Percentiles rank a stretch among this genome's conserved stretches.
phyloP scores from a whole-genome alignment of 2,888 invertebrate genomes.

The Zonitis immaculata region DNA sequence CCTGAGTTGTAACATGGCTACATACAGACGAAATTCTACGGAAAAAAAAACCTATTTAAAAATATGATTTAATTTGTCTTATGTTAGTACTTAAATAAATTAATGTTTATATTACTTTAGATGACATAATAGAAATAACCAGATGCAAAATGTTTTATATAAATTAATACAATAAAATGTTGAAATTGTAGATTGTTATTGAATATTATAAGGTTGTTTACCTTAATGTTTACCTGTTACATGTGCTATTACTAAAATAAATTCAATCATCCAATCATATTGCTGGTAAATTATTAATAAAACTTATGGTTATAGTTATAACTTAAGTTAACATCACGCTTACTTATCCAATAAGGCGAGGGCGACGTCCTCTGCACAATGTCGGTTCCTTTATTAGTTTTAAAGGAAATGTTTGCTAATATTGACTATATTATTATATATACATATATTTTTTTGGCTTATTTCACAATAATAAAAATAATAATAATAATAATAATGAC shows the following conservation, averaged over 20 bases:
- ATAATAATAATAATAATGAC: neutral
- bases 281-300: slow-evolving; percentile 7
- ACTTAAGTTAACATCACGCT: slow-evolving; percentile 8
- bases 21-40: slow-evolving; percentile 7
- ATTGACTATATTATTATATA: neutral
- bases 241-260: slow-evolving; percentile 27
- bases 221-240: slow-evolving; percentile 29
- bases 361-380: slow-evolving; percentile 16
- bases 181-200: neutral
- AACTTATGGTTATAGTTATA: too few species aligned
- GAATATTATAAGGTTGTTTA: slow-evolving; percentile 29
- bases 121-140: neutral
- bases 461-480: neutral
- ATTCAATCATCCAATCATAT: slow-evolving; percentile 18
- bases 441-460: neutral
- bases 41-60: slow-evolving; percentile 1
- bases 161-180: neutral
- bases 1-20: slow-evolving; percentile 13
- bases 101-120: too few species aligned
- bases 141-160: neutral
- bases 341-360: slow-evolving; percentile 6
- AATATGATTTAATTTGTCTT: neutral
- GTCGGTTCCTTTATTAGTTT: slow-evolving; percentile 7
- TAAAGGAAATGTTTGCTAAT: neutral
- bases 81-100: too few species aligned